Percentiles rank a stretch among this genome's conserved stretches.
Evolutionary conservation across 1,140 invertebrate genomes (phyloP).

Genomic region (Antheraea pernyi): DNA sequence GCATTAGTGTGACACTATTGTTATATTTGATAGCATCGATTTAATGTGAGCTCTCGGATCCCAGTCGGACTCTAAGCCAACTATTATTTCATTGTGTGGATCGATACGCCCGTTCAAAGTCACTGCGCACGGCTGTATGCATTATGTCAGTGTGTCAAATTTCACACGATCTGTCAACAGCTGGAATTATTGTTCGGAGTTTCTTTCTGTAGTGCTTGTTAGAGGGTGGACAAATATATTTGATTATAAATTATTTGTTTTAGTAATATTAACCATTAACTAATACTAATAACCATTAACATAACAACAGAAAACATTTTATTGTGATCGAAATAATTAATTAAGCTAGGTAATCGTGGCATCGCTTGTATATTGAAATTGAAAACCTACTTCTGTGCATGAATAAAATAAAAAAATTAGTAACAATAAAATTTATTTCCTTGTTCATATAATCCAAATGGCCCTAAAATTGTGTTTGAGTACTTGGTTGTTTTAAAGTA

Average conservation of each 20-base stretch:
- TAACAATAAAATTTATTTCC: too few species aligned
- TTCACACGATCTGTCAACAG: slow-evolving; percentile 36
- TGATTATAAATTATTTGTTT: background rate
- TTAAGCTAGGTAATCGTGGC: too few species aligned
- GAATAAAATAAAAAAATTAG: too few species aligned
- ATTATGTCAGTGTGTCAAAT: slow-evolving; percentile 19
- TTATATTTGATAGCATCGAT: slow-evolving; percentile 44
- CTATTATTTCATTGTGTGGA: slow-evolving; percentile 22
- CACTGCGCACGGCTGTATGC: slow-evolving; percentile 26
- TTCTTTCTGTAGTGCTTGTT: background rate
- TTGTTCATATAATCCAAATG: too few species aligned
- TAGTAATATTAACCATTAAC: background rate
- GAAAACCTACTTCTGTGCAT: too few species aligned
- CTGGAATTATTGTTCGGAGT: slow-evolving; percentile 14
- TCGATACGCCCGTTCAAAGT: slow-evolving; percentile 30
- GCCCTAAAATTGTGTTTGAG: too few species aligned
- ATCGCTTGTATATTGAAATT: too few species aligned
- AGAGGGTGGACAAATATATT: background rate
- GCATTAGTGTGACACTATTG: background rate
- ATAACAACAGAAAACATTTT: too few species aligned
- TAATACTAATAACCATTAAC: too few species aligned
- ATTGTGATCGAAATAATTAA: too few species aligned
- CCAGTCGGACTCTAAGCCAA: slow-evolving; percentile 21
- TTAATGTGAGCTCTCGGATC: slow-evolving; percentile 36
- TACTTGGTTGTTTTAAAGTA: background rate